phyloP scores from a whole-genome alignment of 2,888 invertebrate genomes.

The Lithosia quadra region DNA sequence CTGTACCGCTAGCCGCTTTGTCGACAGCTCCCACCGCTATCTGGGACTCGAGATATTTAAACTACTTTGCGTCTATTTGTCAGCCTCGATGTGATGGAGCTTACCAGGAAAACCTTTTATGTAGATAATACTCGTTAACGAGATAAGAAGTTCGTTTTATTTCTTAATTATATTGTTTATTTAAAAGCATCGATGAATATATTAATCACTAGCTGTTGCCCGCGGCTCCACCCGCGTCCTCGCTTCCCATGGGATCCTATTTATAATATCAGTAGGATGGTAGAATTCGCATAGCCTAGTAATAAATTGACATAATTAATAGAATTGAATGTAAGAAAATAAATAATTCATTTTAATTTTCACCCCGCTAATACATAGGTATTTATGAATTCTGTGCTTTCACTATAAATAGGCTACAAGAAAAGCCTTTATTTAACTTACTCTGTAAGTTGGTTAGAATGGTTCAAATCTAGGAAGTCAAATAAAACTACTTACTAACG shows the following conservation, averaged over 20 bases:
- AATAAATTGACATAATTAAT: not conserved
- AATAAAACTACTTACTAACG: too few species aligned
- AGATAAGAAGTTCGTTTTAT: constrained; percentile 42
- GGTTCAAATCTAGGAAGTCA: too few species aligned
- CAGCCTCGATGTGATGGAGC: constrained; percentile 51
- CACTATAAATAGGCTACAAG: too few species aligned
- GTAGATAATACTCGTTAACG: constrained; percentile 56
- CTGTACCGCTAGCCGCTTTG: constrained; percentile 19
- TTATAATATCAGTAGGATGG: too few species aligned
- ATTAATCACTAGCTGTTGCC: too few species aligned
- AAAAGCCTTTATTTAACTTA: too few species aligned
- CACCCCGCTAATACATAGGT: not conserved
- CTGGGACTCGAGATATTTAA: constrained; percentile 41
- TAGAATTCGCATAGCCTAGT: not conserved
- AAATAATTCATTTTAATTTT: not conserved
- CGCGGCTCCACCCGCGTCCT: too few species aligned
- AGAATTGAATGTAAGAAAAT: not conserved
- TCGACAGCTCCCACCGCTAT: constrained; percentile 22
- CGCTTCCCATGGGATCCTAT: too few species aligned
- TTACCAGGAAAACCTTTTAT: constrained; percentile 64
- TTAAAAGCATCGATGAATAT: constrained; percentile 35
- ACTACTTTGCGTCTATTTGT: constrained; percentile 56
- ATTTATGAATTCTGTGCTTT: not conserved
- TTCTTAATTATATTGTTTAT: constrained; percentile 30
- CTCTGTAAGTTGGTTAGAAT: too few species aligned